phyloP scores from a whole-genome alignment of 2,797 vertebrate species.

The Lepus townsendii region DNA sequence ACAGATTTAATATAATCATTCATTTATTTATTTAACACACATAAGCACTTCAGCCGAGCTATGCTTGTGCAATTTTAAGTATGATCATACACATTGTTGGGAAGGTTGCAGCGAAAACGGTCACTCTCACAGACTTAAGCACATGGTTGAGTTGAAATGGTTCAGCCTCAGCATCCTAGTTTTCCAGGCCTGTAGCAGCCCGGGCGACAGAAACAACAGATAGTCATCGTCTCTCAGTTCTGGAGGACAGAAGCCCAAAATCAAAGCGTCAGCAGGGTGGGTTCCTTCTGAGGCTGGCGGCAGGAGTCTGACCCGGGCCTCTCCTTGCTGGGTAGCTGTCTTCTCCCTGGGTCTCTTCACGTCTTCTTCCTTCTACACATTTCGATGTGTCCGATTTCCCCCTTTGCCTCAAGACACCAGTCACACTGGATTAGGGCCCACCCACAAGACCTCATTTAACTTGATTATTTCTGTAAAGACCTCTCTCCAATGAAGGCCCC shows the following conservation, averaged over 20 bases:
- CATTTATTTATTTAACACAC: neutral
- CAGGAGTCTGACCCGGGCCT: neutral
- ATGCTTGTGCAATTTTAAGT: neutral
- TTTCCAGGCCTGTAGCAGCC: neutral
- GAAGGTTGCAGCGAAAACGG: neutral
- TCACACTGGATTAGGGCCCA: neutral
- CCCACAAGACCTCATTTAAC: neutral
- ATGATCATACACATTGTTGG: neutral
- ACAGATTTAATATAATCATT: neutral
- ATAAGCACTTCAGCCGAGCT: neutral
- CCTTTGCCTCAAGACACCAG: neutral
- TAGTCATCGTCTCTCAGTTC: neutral
- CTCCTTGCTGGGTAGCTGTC: neutral
- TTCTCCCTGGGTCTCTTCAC: neutral
- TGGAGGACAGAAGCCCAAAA: neutral
- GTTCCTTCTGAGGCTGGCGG: neutral
- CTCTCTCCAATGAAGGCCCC: neutral
- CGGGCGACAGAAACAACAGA: neutral
- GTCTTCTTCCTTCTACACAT: neutral
- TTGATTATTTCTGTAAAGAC: neutral
- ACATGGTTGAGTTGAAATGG: neutral
- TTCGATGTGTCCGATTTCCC: neutral
- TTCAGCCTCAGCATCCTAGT: neutral
- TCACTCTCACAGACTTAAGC: neutral
- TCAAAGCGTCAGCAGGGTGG: neutral